Evolutionary conservation across 1,140 invertebrate genomes (phyloP).

Genomic region (Frieseomelitta varia): DNA sequence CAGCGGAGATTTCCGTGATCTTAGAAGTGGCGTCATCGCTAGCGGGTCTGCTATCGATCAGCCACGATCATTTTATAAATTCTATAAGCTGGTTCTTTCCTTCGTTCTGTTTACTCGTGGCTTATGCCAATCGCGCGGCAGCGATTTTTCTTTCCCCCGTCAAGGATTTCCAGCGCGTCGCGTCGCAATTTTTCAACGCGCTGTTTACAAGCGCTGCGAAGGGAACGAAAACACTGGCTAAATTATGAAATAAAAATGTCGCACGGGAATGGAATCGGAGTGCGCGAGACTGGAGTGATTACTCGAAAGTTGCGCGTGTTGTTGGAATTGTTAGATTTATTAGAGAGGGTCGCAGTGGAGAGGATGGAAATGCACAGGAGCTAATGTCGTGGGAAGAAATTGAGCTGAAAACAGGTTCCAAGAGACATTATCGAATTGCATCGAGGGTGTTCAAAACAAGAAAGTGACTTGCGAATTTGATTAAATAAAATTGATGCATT

Average conservation of each 20-base stretch:
- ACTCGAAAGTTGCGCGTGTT: background rate
- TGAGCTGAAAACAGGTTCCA: slow-evolving; percentile 9
- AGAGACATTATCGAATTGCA: slow-evolving; percentile 25
- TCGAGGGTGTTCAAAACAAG: slow-evolving; percentile 8
- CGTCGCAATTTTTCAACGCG: background rate
- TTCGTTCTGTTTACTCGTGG: background rate
- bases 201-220: background rate
- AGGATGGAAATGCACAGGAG: background rate
- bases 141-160: background rate
- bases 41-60: slow-evolving; percentile 43
- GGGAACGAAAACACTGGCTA: background rate
- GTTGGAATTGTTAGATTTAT: slow-evolving; percentile 47
- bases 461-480: slow-evolving; percentile 15
- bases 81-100: background rate
- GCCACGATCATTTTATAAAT: background rate
- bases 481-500: slow-evolving; percentile 26
- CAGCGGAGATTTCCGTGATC: slow-evolving; percentile 40
- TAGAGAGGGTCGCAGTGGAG: slow-evolving; percentile 7
- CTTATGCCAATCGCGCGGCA: background rate
- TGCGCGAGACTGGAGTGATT: background rate
- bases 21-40: slow-evolving; percentile 50
- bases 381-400: slow-evolving; percentile 11
- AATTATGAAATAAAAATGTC: background rate
- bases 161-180: background rate
- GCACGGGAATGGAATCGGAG: background rate